Base-by-base conservation (phyloP, 1,140 invertebrate genomes). In the Drosophila bocki region DNA sequence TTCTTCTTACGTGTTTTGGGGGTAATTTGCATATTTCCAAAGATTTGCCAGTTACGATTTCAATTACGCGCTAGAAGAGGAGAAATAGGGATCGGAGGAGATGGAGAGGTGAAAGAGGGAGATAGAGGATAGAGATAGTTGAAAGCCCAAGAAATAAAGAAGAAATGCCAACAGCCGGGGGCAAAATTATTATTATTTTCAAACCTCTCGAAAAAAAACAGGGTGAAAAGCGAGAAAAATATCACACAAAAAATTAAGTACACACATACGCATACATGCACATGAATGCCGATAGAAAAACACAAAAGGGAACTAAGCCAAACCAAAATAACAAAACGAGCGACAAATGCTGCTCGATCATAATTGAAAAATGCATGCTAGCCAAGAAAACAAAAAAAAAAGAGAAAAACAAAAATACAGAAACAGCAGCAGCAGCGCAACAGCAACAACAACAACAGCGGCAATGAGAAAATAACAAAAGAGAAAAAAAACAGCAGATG, bases 281-380 rank as follows among this genome's bases (percentile, higher is more conserved):
- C 19, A 58, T 45, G 45, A 71, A 74, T 42, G 22, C 13, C 44
- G 62, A 47, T 69, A 41, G 58, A 50, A 35, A 62, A 60, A 69
- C 42, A 78, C 65, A 70, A 58, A 75, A 67, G 67, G 35, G 64
- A 90, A 71, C 77, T 84, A 81, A 88, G 85, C 81, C 81, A 85
- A 90, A 85, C 74, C 81, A 79, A 88, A 88, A 81, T 80, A 88
- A 90, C 85, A 88, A 90, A 90, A 88, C 82, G 75, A 69, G 65
- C 78, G 85, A 88, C 84, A 84, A 88, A 90, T 87, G 80, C 84
- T 61, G 84, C 84, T 87, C 84, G 87, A 87, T 87, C 84, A 87
- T 87, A 87, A 87, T 87, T 87, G 85, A 87, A 87, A 87, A 87
- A 87, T 78, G 80, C 77, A 78, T 80, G 78, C 62, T 72, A 70